Percentiles rank a stretch among this genome's conserved stretches.
These are phyloP conservation scores for Metopia argyrocephala DNA, from an alignment of 2,888 invertebrate genomes.

Conservation along the genomic window DNA sequence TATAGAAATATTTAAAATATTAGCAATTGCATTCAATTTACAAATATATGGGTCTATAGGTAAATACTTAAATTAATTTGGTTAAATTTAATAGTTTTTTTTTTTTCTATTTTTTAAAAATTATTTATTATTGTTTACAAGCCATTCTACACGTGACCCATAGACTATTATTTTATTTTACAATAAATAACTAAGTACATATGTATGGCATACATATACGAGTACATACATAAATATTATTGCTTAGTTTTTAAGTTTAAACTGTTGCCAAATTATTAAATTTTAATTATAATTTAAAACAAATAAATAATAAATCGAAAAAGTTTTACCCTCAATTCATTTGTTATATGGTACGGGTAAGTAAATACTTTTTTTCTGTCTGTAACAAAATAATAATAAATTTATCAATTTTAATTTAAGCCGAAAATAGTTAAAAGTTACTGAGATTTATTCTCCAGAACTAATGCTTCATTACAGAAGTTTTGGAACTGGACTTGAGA, in stretches of 20 bases:
- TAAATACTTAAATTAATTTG: not conserved
- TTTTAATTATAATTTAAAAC: slow-evolving; percentile 54
- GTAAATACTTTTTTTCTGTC: no score
- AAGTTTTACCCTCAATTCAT: not conserved
- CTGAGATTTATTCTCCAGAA: no score
- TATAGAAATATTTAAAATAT: not conserved
- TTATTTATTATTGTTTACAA: not conserved
- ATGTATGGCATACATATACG: not conserved
- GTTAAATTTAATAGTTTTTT: no score
- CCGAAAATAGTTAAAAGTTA: no score
- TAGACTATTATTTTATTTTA: slow-evolving; percentile 51
- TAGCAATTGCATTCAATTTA: not conserved
- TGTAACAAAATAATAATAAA: no score
- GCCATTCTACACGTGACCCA: not conserved
- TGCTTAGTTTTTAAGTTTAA: slow-evolving; percentile 72
- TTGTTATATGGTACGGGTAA: no score
- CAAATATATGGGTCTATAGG: not conserved
- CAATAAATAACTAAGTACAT: no score
- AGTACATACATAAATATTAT: slow-evolving; percentile 17
- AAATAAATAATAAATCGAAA: slow-evolving; percentile 25
- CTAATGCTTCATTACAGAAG: no score
- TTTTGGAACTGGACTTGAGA: no score
- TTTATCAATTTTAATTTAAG: no score
- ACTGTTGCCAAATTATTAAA: slow-evolving; percentile 73
- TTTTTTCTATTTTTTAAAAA: not conserved